Evolutionary conservation across 1,140 invertebrate species (phyloP), one percentile per base, ranked within the genome.

Genomic region (Medauroidea extradentata): DNA sequence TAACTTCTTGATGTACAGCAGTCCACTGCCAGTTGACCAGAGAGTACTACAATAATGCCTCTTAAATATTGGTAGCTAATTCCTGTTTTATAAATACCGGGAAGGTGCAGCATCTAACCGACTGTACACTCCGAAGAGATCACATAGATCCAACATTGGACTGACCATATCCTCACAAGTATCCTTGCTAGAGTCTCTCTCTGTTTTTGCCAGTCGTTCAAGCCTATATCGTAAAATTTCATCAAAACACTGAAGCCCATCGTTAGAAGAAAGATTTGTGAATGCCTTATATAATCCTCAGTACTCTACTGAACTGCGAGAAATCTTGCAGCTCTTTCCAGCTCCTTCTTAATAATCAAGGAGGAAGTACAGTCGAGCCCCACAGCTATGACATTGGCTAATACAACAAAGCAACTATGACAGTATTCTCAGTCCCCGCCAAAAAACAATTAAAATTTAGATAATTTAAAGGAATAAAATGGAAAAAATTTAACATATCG

Each of bases 281-380:
- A 90, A 94, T 4, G 80, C 81, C 64, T 89, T 84, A 7, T 96
- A 75, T 71, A 96, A 96, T 2, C 86, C 83, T 92, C 93, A 96
- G 72, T 91, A 93, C 70, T 96, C 94, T 61, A 82, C 69, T 90
- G 79, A 62, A 84, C 81, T 2, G 92, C 92, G 60, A 95, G 69
- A 57, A 84, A 79, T 62, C 90, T 88, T n/a, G n/a, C n/a, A n/a
- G n/a, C n/a, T n/a, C n/a, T n/a, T n/a, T n/a, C n/a, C n/a, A n/a
- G n/a, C n/a, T n/a, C n/a, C n/a, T n/a, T n/a, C n/a, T n/a, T n/a
- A n/a, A n/a, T n/a, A n/a, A n/a, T n/a, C n/a, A n/a, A n/a, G n/a
- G n/a, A n/a, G n/a, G n/a, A n/a, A n/a, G n/a, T n/a, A n/a, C n/a
- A n/a, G n/a, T n/a, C n/a, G n/a, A n/a, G n/a, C n/a, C n/a, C n/a